These are phyloP conservation scores for Acanthis flammea DNA, from an alignment of 2,797 vertebrate species.

Conservation along the genomic window DNA sequence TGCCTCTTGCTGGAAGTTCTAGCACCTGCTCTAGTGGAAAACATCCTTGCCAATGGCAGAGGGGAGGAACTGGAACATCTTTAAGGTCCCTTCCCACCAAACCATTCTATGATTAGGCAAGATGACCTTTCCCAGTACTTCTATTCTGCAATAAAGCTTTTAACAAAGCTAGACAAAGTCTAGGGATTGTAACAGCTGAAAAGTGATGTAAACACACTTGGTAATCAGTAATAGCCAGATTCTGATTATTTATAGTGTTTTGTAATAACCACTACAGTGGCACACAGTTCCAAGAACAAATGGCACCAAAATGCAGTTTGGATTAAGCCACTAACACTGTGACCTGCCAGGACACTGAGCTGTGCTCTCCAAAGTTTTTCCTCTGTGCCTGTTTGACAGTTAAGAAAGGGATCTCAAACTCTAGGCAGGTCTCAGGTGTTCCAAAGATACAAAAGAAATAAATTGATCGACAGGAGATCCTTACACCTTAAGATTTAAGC, in stretches of 20 bases:
- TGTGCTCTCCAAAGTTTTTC: background rate
- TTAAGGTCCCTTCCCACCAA: background rate
- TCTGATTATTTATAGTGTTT: background rate
- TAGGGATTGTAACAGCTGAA: background rate
- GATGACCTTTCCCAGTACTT: background rate
- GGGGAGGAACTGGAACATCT: background rate
- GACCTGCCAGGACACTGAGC: background rate
- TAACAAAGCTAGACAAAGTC: background rate
- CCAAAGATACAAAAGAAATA: background rate
- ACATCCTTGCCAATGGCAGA: background rate
- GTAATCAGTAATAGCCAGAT: fast-evolving
- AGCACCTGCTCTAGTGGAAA: background rate
- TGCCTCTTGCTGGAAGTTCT: background rate
- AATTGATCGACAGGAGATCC: background rate
- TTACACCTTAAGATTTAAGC: background rate
- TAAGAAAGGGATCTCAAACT: background rate
- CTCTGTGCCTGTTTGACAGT: background rate
- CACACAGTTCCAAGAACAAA: background rate
- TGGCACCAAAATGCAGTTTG: background rate
- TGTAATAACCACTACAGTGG: background rate
- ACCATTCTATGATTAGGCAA: background rate
- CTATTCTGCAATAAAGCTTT: background rate
- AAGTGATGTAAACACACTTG: background rate
- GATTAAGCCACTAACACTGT: background rate
- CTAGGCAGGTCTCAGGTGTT: background rate